Evolutionary conservation across 2,113 vertebrate species (phyloP), one percentile per base, ranked within the genome.

Genomic region (Phrynosoma platyrhinos): DNA sequence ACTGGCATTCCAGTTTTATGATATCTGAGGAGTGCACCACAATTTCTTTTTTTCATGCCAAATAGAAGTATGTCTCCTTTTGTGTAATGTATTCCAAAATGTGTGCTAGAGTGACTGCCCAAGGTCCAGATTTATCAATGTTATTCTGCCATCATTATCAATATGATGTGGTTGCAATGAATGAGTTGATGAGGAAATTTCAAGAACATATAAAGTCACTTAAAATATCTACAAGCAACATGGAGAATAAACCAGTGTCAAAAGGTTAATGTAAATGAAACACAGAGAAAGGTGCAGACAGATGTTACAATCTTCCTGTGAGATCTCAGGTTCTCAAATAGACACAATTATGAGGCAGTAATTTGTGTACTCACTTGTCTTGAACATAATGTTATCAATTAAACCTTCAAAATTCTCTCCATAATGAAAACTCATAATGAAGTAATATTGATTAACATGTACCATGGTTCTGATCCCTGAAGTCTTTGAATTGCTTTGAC

Each of bases 301-400:
- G 95, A 96, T 96, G 95, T 94, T 91, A 92, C 91, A 95, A 95
- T 89, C 78, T 87, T 94, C 90, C 95, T 94, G 78, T 82, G 89
- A 95, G 94, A 96, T 92, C 74, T 72, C 91, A 84, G 90, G 77
- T 88, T 88, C 91, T 84, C 93, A 95, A 95, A 94, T 93, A 94
- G 95, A 93, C 82, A 89, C 87, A 93, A 95, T 91, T 90, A 80
- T 89, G 78, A 90, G 95, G 93, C 91, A 84, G 89, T 92, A 93
- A 96, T 95, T 91, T 92, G 92, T 96, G 91, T 93, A 93, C 84
- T 78, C 90, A 90, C 90, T 90, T 90, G 86, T 85, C 91, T 91
- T 85, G 88, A 94, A 94, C 94, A 94, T 94, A 94, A 84, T 52
- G 85, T 89, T 95, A 92, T 89, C 91, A 92, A 94, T 93, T 89